A percentile compares a stretch with the other conserved stretches of the same genome.
These are phyloP conservation scores for Ptilodon capucinus DNA, from an alignment of 2,888 invertebrate species.

Conservation along the genomic window DNA sequence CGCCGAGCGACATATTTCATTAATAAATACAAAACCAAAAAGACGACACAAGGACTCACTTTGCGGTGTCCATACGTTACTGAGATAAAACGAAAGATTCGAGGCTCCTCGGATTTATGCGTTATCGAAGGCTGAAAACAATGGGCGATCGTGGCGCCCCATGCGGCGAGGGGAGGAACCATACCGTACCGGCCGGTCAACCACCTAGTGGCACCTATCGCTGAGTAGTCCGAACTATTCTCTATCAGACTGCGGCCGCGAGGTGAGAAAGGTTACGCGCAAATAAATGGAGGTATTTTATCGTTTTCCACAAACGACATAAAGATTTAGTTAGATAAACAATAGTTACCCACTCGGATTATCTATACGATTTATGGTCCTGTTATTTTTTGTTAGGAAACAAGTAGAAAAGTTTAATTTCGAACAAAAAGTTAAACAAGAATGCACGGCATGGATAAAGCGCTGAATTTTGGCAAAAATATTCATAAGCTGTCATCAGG, in stretches of 20 bases:
- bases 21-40: conserved; percentile 80
- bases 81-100: conserved; percentile 81
- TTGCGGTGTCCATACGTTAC: conserved; percentile 82
- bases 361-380: conserved; percentile 18
- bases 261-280: conserved; percentile 45
- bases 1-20: conserved; percentile 81
- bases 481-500: conserved; percentile 82
- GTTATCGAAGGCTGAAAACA: conserved; percentile 76
- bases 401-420: conserved; percentile 41
- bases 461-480: conserved; percentile 76
- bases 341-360: conserved; percentile 18
- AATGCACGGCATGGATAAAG: conserved; percentile 62
- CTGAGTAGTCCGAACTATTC: conserved; percentile 57
- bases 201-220: conserved; percentile 71
- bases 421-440: conserved; percentile 63
- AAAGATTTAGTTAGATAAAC: conserved; percentile 37
- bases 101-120: conserved; percentile 76
- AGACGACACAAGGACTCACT: conserved; percentile 79
- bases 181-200: conserved; percentile 25
- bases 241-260: conserved; percentile 29
- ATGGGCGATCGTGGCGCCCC: conserved; percentile 80
- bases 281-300: conserved; percentile 45
- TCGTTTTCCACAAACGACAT: conserved; percentile 38
- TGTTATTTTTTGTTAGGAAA: conserved; percentile 12
- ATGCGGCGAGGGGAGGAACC: conserved; percentile 69